Conservation (phyloP, 2,888 invertebrate species). For the Peribatodes rhomboidaria region DNA sequence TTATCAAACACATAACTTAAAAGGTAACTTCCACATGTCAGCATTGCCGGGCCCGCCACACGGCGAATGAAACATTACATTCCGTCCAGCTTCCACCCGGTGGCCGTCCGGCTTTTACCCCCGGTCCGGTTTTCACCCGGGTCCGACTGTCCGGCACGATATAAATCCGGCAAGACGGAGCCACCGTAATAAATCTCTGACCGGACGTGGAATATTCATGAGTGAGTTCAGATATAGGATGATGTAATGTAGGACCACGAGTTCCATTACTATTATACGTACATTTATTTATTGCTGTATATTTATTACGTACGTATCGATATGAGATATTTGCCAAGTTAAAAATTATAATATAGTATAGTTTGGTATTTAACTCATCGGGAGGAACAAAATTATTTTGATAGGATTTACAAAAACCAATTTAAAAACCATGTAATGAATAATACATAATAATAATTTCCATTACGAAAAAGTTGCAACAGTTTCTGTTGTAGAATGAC, state of each 20-base stretch:
- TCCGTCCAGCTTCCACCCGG: constrained; percentile 42
- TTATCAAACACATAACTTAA: background rate
- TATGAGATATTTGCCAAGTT: too few species aligned
- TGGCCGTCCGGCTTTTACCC: constrained; percentile 37
- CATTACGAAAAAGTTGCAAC: too few species aligned
- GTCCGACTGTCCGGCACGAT: constrained; percentile 43
- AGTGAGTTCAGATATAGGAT: constrained; percentile 45
- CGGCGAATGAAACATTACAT: constrained; percentile 54
- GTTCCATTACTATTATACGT: too few species aligned
- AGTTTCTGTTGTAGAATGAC: too few species aligned
- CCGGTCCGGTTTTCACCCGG: constrained; percentile 37
- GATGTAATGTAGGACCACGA: constrained; percentile 1
- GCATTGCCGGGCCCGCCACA: constrained; percentile 14
- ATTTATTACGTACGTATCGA: too few species aligned
- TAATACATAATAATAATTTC: too few species aligned
- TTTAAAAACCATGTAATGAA: too few species aligned
- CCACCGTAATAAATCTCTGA: constrained; percentile 60
- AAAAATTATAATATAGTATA: too few species aligned
- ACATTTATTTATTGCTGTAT: too few species aligned
- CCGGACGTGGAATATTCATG: constrained; percentile 64
- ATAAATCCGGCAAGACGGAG: constrained; percentile 64
- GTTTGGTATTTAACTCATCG: too few species aligned
- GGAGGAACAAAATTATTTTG: too few species aligned
- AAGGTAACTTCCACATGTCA: background rate
- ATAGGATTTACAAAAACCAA: too few species aligned